Conservation (phyloP, 23 tunicate species). For the Ciona savignyi region DNA sequence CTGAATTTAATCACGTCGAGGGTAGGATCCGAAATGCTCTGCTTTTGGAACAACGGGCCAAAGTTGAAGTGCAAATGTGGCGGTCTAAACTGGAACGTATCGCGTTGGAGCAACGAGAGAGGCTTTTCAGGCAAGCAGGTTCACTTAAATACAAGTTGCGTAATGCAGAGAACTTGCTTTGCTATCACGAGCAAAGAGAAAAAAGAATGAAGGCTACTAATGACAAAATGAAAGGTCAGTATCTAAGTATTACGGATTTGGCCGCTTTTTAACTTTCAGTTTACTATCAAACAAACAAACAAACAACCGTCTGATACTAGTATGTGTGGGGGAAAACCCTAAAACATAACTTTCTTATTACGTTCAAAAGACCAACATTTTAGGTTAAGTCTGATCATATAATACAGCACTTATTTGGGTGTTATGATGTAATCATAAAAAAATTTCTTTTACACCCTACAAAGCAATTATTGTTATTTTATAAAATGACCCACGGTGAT, state of each 20-base stretch:
- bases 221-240: conserved; percentile 45
- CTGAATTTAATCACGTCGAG: too few species aligned
- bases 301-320: background rate
- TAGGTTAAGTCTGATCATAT: background rate
- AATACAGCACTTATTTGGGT: too few species aligned
- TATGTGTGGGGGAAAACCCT: background rate
- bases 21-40: too few species aligned
- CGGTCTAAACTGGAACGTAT: too few species aligned
- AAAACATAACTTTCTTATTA: background rate
- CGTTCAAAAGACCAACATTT: background rate
- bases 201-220: conserved; percentile 23
- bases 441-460: too few species aligned
- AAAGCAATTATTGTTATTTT: too few species aligned
- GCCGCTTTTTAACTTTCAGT: too few species aligned
- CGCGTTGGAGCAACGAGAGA: conserved; percentile 49
- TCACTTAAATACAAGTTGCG: conserved; percentile 27
- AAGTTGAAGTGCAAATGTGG: too few species aligned
- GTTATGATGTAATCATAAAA: too few species aligned
- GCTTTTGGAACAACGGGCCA: too few species aligned
- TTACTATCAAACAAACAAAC: background rate
- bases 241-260: too few species aligned
- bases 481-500: too few species aligned
- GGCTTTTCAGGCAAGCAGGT: conserved; percentile 43
- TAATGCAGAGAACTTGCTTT: conserved; percentile 42
- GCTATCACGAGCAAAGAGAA: conserved; percentile 40